Evolutionary conservation across 2,888 invertebrate genomes (phyloP).

Genomic region (Pelosia muscerda): DNA sequence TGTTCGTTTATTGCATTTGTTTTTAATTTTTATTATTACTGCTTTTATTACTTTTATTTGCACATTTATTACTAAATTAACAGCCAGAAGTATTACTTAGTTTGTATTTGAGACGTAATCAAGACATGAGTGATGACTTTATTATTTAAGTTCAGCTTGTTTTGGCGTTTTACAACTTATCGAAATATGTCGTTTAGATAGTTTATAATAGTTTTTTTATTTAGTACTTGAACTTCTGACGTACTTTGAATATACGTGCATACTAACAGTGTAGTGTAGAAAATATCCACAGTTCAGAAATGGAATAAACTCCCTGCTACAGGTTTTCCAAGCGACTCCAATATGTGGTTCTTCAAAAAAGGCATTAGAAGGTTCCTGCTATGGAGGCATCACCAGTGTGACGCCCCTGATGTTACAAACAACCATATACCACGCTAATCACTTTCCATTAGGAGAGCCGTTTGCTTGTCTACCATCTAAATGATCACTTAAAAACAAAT

Average conservation of each 20-base stretch:
- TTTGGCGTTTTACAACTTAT: not conserved
- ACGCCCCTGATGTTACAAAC: too few relatives aligned
- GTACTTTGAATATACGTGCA: not conserved
- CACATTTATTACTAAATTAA: not conserved
- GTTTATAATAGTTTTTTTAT: not conserved
- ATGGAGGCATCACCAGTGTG: too few relatives aligned
- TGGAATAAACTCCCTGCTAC: too few relatives aligned
- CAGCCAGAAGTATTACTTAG: not conserved
- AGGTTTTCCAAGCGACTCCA: too few relatives aligned
- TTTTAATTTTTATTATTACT: slow-evolving; percentile 24
- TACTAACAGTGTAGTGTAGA: not conserved
- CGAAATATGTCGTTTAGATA: slow-evolving; percentile 2
- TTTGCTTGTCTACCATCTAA: too few relatives aligned
- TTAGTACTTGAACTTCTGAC: not conserved
- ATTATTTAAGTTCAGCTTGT: not conserved
- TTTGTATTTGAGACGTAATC: not conserved
- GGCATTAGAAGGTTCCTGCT: too few relatives aligned
- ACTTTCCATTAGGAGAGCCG: too few relatives aligned
- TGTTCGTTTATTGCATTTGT: slow-evolving; percentile 55
- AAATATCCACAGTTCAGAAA: too few relatives aligned
- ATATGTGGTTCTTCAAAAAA: too few relatives aligned
- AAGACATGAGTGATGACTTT: not conserved
- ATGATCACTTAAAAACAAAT: too few relatives aligned
- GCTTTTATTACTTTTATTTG: not conserved
- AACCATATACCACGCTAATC: too few relatives aligned